Base-by-base conservation (phyloP, 2,888 invertebrate species). In the Amitus sp. region DNA sequence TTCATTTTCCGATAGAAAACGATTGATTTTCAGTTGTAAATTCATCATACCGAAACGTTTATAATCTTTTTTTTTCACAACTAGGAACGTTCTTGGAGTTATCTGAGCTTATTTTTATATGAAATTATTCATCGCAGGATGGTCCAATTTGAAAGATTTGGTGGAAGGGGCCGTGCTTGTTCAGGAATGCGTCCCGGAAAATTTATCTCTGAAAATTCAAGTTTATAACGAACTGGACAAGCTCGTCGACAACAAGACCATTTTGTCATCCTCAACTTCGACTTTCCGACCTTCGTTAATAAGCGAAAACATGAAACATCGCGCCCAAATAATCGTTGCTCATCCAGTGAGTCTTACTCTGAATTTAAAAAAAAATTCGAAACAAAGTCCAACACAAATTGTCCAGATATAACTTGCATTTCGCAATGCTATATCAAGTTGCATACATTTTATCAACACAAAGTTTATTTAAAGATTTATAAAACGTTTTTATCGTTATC, bases 171-270 rank as follows among this genome's bases (percentile, higher is more conserved):
- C 96, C 0, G 84, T 91, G 47, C 89, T 95, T 66, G 87, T 96
- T 28, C 94, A 98, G 84, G 98, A 98, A 86, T 96, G 96, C 80
- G 92, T 97, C 1, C 96, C 96, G 1, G 98, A 98, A 84, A 89
- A 88, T 67, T 80, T 97, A 19, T 91, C 93, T 0, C 80, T 96
- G 71, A 98, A 98, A 79, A 87, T 87, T 62, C 89, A 90, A 73
- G 87, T 97, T 5, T 96, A 91, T 82, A 83, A 84, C 53, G 86
- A 91, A 59, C 82, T 97, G 40, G 97, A 98, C 78, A 86, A 86
- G 54, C 84, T 95, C 1, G 88, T 93, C 0, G 89, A 88, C n/a
- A 83, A 88, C 59, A 86, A 87, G 39, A 91, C 91, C 0, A 93
- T 98, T 68, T 77, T 97, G 4, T 95, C 96, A 0, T 96, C 96